Conservation (phyloP, 92 coral and sea anemone genomes). For the Palythoa grandis region DNA sequence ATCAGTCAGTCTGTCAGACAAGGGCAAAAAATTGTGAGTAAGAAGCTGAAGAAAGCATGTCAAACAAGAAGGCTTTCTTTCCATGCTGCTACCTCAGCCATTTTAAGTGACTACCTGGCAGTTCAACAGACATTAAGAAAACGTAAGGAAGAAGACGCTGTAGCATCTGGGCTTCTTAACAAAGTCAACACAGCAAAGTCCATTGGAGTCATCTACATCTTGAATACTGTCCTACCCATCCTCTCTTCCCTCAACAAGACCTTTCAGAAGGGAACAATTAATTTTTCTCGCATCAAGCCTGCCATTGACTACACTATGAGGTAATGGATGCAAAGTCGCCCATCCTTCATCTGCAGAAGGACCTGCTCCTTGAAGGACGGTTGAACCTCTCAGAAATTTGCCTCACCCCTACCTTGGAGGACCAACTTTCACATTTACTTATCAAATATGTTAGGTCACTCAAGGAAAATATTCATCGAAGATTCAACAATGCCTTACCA, state of each 20-base stretch:
- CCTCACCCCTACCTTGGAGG: slow-evolving; percentile 56
- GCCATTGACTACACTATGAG: slow-evolving; percentile 50
- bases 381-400: slow-evolving; percentile 45
- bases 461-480: slow-evolving; percentile 51
- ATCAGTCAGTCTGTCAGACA: not conserved
- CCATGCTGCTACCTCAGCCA: slow-evolving; percentile 50
- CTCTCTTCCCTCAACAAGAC: slow-evolving; percentile 63
- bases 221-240: slow-evolving; percentile 53
- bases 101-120: slow-evolving; percentile 50
- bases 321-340: slow-evolving; percentile 53
- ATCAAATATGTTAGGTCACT: slow-evolving; percentile 57
- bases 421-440: slow-evolving; percentile 41
- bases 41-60: slow-evolving; percentile 49
- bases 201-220: slow-evolving; percentile 59
- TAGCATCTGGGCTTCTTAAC: slow-evolving; percentile 62
- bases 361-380: slow-evolving; percentile 43
- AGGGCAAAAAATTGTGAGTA: slow-evolving; percentile 17
- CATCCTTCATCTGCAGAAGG: slow-evolving; percentile 60
- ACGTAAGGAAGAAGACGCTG: slow-evolving; percentile 52
- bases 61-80: slow-evolving; percentile 50
- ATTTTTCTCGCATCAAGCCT: slow-evolving; percentile 58
- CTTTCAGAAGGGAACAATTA: slow-evolving; percentile 60
- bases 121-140: slow-evolving; percentile 52
- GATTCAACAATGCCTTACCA: slow-evolving; percentile 64
- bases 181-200: slow-evolving; percentile 57